These are phyloP conservation scores for Athetis lepigone DNA, from an alignment of 2,888 invertebrate genomes.

Conservation along the genomic window DNA sequence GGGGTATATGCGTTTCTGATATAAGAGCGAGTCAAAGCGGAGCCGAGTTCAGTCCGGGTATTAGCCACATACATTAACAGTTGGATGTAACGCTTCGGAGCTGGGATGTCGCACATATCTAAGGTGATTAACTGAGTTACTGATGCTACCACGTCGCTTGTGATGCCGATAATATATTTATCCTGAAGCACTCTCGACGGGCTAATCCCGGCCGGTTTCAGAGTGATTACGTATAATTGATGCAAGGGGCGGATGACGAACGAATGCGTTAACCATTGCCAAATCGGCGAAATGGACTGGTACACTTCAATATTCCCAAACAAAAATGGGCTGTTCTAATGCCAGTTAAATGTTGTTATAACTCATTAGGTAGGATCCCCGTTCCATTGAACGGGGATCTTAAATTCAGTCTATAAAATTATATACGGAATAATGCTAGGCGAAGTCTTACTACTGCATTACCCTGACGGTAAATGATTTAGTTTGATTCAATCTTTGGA, in stretches of 20 bases:
- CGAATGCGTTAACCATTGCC: background rate
- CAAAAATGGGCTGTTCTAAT: conserved; percentile 3
- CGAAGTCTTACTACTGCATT: background rate
- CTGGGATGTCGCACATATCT: conserved; percentile 7
- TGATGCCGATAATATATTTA: conserved; percentile 39
- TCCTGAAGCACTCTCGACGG: conserved; percentile 9
- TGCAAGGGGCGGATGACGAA: background rate
- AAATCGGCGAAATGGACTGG: background rate
- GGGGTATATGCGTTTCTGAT: background rate
- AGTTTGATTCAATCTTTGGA: conserved; percentile 8
- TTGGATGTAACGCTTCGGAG: conserved; percentile 14
- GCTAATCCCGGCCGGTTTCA: conserved; percentile 4
- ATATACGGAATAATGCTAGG: too few relatives aligned
- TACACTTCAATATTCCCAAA: background rate
- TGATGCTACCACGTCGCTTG: background rate
- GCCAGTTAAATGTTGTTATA: background rate
- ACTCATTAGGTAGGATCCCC: too few relatives aligned
- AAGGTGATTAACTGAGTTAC: conserved; percentile 40
- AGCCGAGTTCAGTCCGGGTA: conserved; percentile 4
- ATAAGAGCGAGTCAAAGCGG: conserved; percentile 11
- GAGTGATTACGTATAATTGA: conserved; percentile 7
- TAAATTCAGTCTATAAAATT: too few relatives aligned
- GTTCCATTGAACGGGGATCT: too few relatives aligned
- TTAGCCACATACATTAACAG: conserved; percentile 7
- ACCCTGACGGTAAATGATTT: conserved; percentile 15